A percentile compares a stretch with the other conserved stretches of the same genome.
These are phyloP conservation scores for Rhombomys opimus DNA, from an alignment of 2,113 vertebrate genomes.

Conservation along the genomic window DNA sequence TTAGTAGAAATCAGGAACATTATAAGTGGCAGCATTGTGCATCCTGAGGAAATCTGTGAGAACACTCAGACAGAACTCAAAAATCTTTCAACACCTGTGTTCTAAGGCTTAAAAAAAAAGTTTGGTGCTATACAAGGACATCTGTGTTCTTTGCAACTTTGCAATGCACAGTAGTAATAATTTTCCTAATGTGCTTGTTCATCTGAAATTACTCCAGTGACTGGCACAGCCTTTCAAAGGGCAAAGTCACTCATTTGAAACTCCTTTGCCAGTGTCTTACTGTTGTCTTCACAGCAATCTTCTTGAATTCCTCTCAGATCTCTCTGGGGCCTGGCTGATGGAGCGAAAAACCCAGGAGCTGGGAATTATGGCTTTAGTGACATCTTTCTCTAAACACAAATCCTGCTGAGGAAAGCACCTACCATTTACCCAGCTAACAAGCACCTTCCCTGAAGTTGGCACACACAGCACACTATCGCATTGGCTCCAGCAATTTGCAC, in stretches of 20 bases:
- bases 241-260: conserved; percentile 40
- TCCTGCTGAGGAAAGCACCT: conserved; percentile 40
- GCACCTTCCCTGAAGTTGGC: neutral
- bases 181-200: conserved; percentile 65
- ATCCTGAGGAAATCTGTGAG: conserved; percentile 20
- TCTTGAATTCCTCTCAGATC: conserved; percentile 27
- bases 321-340: conserved; percentile 28
- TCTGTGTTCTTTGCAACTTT: conserved; percentile 57
- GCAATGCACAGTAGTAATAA: conserved; percentile 54
- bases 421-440: conserved; percentile 19
- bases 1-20: conserved; percentile 40
- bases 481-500: conserved; percentile 28
- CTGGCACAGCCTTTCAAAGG: conserved; percentile 26
- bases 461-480: neutral
- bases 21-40: neutral
- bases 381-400: conserved; percentile 47
- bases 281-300: neutral
- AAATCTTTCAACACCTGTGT: conserved; percentile 30
- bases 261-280: neutral
- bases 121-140: conserved; percentile 42
- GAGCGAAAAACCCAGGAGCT: neutral
- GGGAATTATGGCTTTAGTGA: conserved; percentile 62
- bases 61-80: neutral
- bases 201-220: conserved; percentile 60
- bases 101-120: neutral